Percentiles rank a stretch among this genome's conserved stretches.
Conservation (phyloP, 1,140 invertebrate species). For the Drosophila sp. region DNA sequence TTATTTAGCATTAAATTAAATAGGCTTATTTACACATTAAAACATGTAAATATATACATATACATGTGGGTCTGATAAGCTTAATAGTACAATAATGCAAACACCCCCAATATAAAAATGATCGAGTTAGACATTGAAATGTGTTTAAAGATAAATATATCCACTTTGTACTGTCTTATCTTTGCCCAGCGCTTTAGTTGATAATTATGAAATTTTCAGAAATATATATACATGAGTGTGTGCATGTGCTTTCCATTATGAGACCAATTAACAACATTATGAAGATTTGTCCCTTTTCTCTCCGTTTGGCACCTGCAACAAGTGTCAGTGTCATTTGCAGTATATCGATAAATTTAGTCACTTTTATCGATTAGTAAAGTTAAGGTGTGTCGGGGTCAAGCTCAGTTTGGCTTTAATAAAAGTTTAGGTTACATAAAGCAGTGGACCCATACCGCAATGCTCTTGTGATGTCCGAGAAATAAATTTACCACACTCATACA, state of each 20-base stretch:
- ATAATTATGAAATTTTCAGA: not conserved
- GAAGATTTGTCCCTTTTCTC: not conserved
- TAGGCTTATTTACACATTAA: not conserved
- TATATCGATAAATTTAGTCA: constrained; percentile 28
- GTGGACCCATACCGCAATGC: not conserved
- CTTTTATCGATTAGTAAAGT: constrained; percentile 23
- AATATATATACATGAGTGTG: constrained; percentile 1
- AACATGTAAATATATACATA: not conserved
- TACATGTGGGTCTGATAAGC: constrained; percentile 25
- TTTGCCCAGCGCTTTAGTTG: not conserved
- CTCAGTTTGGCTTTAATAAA: not conserved
- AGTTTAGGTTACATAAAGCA: constrained; percentile 14
- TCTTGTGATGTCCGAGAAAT: constrained; percentile 10
- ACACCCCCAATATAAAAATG: constrained; percentile 31
- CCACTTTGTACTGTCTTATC: constrained; percentile 5
- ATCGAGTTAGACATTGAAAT: constrained; percentile 10
- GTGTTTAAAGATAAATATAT: not conserved
- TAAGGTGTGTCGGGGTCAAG: not conserved
- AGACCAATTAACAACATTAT: constrained; percentile 6
- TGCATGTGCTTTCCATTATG: not conserved
- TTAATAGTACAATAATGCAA: constrained; percentile 16
- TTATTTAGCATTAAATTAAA: constrained; percentile 18
- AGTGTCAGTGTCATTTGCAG: constrained; percentile 24
- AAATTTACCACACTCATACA: constrained; percentile 14
- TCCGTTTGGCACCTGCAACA: constrained; percentile 23